These are phyloP conservation scores for Tadarida brasiliensis DNA, from an alignment of 2,797 vertebrate genomes.

Conservation along the genomic window DNA sequence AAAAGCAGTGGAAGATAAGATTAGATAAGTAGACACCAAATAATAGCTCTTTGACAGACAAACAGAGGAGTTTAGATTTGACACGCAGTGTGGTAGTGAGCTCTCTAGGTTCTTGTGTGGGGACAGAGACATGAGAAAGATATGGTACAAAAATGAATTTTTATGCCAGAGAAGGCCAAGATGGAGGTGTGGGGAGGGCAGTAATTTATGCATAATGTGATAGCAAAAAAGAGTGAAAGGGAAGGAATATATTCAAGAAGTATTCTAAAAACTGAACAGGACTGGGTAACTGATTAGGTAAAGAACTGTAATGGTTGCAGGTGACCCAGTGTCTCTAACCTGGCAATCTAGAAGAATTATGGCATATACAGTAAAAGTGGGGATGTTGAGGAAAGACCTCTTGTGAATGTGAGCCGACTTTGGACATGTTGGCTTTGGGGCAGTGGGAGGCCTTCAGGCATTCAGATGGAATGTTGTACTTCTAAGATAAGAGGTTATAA, in stretches of 20 bases:
- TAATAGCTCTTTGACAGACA: background rate
- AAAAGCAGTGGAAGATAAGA: slow-evolving; percentile 23
- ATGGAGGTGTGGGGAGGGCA: background rate
- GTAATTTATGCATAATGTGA: background rate
- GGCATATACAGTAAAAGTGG: background rate
- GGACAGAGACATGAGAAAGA: background rate
- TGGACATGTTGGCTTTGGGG: background rate
- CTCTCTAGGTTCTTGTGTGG: background rate
- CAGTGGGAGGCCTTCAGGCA: background rate
- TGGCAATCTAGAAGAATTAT: background rate
- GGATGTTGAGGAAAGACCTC: background rate
- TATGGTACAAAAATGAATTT: background rate
- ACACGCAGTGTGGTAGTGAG: background rate
- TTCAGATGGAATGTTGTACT: background rate
- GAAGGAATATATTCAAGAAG: background rate
- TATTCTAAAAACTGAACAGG: slow-evolving; percentile 5
- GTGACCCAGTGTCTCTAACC: background rate
- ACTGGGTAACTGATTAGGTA: background rate
- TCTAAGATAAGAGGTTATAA: background rate
- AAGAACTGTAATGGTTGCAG: background rate
- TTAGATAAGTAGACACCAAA: slow-evolving; percentile 18
- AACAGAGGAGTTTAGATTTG: background rate
- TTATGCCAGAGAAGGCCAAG: slow-evolving; percentile 29
- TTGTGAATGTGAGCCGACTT: background rate
- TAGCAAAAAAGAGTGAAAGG: background rate